phyloP scores from a whole-genome alignment of 2,113 vertebrate genomes.

The Corvus hawaiiensis region DNA sequence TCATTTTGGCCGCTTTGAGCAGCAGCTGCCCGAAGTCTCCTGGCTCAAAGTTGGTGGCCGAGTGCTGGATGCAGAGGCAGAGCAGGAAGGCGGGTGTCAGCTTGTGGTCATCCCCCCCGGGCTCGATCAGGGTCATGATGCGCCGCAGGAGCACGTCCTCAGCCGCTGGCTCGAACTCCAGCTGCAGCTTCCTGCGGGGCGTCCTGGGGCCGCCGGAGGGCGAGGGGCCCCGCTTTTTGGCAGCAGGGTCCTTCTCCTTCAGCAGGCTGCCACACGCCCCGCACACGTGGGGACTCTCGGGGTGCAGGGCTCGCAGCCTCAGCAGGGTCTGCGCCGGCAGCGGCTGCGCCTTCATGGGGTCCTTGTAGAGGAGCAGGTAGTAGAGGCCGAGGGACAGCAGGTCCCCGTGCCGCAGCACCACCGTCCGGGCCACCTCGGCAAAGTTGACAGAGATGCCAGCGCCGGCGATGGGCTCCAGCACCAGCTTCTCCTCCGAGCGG shows the following conservation, averaged over 20 bases:
- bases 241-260: conserved; percentile 26
- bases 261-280: conserved; percentile 78
- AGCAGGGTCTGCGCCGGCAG: conserved; percentile 83
- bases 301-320: conserved; percentile 75
- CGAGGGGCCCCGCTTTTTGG: conserved; percentile 28
- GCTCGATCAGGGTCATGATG: conserved; percentile 87
- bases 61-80: conserved; percentile 92
- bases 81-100: conserved; percentile 90
- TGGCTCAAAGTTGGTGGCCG: conserved; percentile 80
- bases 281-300: conserved; percentile 61
- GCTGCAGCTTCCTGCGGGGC: conserved; percentile 76
- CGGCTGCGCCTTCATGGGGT: conserved; percentile 81
- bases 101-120: conserved; percentile 86
- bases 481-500: conserved; percentile 37
- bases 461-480: conserved; percentile 82
- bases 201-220: background rate
- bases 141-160: conserved; percentile 85
- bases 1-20: conserved; percentile 83
- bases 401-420: conserved; percentile 86
- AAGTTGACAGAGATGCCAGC: conserved; percentile 86
- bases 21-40: conserved; percentile 89
- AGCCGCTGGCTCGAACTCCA: conserved; percentile 83
- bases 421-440: conserved; percentile 75
- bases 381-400: conserved; percentile 90
- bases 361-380: conserved; percentile 94